These are phyloP conservation scores for Cheumatopsyche charites DNA, from an alignment of 1,140 invertebrate species.

Conservation along the genomic window DNA sequence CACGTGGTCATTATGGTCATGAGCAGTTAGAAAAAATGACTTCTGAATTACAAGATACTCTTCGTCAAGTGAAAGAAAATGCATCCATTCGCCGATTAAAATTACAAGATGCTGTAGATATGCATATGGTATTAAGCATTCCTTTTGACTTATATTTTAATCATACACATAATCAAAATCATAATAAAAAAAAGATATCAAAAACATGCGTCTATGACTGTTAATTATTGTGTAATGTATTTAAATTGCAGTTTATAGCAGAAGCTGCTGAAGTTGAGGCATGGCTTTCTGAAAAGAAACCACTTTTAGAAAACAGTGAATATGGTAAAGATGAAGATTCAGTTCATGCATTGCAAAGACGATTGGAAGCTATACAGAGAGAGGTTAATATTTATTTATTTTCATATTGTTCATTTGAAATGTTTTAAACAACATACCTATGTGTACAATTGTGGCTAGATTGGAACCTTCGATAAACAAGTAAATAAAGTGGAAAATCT, in stretches of 20 bases:
- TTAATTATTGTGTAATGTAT: too few species aligned
- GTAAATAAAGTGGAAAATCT: slow-evolving; percentile 50
- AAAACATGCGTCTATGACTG: too few species aligned
- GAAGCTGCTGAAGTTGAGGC: slow-evolving; percentile 86
- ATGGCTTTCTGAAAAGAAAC: slow-evolving; percentile 86
- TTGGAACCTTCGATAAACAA: slow-evolving; percentile 47
- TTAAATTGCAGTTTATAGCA: slow-evolving; percentile 75
- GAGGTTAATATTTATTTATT: slow-evolving; percentile 64
- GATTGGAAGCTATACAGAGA: slow-evolving; percentile 79
- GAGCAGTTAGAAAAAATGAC: slow-evolving; percentile 71
- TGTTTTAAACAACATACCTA: neutral
- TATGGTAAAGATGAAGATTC: slow-evolving; percentile 89
- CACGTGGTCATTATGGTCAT: slow-evolving; percentile 83
- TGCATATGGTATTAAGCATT: slow-evolving; percentile 70
- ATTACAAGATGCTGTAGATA: slow-evolving; percentile 82
- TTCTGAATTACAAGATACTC: slow-evolving; percentile 68
- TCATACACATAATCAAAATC: too few species aligned
- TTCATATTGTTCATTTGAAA: neutral
- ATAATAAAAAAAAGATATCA: too few species aligned
- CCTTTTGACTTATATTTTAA: neutral
- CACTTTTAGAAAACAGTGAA: slow-evolving; percentile 75
- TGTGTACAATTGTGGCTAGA: slow-evolving; percentile 38
- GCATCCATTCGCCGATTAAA: slow-evolving; percentile 73
- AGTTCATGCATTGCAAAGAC: slow-evolving; percentile 77
- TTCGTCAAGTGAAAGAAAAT: slow-evolving; percentile 71